These are phyloP conservation scores for Mythimna ferrago DNA, from an alignment of 2,888 invertebrate genomes.

Conservation along the genomic window DNA sequence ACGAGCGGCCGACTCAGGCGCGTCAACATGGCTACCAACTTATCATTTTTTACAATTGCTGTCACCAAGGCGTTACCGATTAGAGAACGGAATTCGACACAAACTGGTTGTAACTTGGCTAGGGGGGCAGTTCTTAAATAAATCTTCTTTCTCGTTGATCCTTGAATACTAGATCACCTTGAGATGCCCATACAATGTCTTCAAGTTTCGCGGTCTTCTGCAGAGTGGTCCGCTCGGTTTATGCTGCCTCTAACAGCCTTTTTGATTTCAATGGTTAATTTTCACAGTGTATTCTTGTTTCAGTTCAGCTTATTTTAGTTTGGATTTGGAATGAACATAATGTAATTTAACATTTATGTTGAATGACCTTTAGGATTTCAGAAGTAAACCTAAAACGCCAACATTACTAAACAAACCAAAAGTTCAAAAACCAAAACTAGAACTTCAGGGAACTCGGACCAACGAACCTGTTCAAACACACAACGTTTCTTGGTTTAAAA, in stretches of 20 bases:
- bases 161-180: neutral
- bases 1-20: too few species aligned
- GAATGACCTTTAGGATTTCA: neutral
- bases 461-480: slow-evolving; percentile 22
- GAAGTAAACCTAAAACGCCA: neutral
- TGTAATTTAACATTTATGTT: neutral
- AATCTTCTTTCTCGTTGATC: neutral
- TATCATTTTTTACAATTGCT: too few species aligned
- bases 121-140: neutral
- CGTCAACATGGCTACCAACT: too few species aligned
- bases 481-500: neutral
- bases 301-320: neutral
- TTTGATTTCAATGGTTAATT: neutral
- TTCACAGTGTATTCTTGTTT: neutral
- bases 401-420: slow-evolving; percentile 8
- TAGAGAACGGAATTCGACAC: too few species aligned
- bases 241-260: neutral
- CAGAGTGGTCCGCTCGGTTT: neutral
- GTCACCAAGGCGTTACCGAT: too few species aligned
- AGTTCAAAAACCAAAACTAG: slow-evolving; percentile 14
- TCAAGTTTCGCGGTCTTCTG: neutral
- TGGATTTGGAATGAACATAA: neutral
- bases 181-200: neutral
- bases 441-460: neutral
- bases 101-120: too few species aligned